A percentile compares a stretch with the other conserved stretches of the same genome.
These are phyloP conservation scores for Synanthedon formicaeformis DNA, from an alignment of 2,888 invertebrate species.

Conservation along the genomic window DNA sequence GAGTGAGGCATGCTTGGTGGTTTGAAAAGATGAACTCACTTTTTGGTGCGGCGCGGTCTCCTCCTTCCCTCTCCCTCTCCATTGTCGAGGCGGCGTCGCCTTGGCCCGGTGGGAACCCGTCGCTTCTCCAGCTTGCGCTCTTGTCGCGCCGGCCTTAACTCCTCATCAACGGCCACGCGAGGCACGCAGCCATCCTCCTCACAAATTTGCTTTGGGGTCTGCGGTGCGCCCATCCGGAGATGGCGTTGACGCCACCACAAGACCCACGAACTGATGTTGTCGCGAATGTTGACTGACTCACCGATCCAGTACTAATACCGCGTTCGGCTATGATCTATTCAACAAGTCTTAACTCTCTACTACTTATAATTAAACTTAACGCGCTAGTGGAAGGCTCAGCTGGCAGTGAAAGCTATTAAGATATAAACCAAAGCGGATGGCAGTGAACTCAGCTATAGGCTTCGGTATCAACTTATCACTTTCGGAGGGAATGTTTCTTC, in stretches of 20 bases:
- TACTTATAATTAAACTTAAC: constrained; percentile 29
- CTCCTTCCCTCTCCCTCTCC: constrained; percentile 51
- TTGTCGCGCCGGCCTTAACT: constrained; percentile 26
- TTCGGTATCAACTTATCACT: constrained; percentile 15
- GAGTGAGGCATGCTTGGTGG: too few relatives aligned
- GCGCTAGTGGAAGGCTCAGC: constrained; percentile 37
- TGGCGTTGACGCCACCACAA: constrained; percentile 66
- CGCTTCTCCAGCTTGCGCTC: constrained; percentile 50
- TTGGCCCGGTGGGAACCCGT: constrained; percentile 31
- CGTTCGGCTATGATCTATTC: constrained; percentile 18
- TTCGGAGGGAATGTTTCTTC: constrained; percentile 6
- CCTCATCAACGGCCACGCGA: constrained; percentile 43
- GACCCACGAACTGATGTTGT: constrained; percentile 62
- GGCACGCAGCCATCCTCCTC: constrained; percentile 56
- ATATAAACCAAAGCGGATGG: constrained; percentile 31
- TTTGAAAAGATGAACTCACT: neutral
- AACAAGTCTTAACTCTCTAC: constrained; percentile 17
- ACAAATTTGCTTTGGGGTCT: constrained; percentile 55
- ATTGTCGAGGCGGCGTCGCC: constrained; percentile 48
- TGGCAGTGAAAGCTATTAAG: constrained; percentile 40
- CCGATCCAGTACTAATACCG: constrained; percentile 15
- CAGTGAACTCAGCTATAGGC: constrained; percentile 35
- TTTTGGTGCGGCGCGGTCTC: constrained; percentile 31
- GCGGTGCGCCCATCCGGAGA: constrained; percentile 67
- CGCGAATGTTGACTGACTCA: constrained; percentile 55